These are phyloP conservation scores for Nylanderia fulva DNA, from an alignment of 1,140 invertebrate species.

Conservation along the genomic window DNA sequence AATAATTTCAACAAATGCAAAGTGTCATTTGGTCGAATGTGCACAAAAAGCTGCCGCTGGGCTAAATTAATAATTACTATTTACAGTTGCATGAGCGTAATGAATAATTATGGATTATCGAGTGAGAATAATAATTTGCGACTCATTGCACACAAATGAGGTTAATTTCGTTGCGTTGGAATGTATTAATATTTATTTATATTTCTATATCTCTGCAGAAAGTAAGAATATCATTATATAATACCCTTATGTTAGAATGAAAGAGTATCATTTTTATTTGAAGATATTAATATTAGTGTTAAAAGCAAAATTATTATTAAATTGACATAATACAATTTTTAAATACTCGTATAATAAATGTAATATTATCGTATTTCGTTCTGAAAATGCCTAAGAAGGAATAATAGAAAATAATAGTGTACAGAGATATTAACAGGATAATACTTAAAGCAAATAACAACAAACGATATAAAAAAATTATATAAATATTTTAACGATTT, in stretches of 20 bases:
- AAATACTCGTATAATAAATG: too few relatives aligned
- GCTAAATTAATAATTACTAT: conserved; percentile 62
- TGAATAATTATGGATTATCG: conserved; percentile 63
- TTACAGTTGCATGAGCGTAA: conserved; percentile 58
- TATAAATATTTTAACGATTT: neutral
- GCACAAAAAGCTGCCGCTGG: conserved; percentile 57
- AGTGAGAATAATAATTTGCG: conserved; percentile 58
- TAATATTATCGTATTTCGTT: too few relatives aligned
- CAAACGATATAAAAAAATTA: neutral
- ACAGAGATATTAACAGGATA: too few relatives aligned
- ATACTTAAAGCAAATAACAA: neutral
- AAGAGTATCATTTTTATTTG: neutral
- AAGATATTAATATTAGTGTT: neutral
- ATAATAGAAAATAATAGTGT: neutral
- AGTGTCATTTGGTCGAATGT: conserved; percentile 56
- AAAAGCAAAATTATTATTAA: too few relatives aligned
- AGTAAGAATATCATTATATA: neutral
- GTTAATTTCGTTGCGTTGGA: conserved; percentile 51
- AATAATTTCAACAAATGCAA: conserved; percentile 60
- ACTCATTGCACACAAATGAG: conserved; percentile 55
- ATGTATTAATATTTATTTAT: conserved; percentile 45
- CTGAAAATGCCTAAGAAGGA: neutral
- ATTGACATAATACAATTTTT: too few relatives aligned
- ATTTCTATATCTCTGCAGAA: neutral
- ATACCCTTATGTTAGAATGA: neutral